phyloP scores from a whole-genome alignment of 2,797 vertebrate genomes.

The Mus minutoides region DNA sequence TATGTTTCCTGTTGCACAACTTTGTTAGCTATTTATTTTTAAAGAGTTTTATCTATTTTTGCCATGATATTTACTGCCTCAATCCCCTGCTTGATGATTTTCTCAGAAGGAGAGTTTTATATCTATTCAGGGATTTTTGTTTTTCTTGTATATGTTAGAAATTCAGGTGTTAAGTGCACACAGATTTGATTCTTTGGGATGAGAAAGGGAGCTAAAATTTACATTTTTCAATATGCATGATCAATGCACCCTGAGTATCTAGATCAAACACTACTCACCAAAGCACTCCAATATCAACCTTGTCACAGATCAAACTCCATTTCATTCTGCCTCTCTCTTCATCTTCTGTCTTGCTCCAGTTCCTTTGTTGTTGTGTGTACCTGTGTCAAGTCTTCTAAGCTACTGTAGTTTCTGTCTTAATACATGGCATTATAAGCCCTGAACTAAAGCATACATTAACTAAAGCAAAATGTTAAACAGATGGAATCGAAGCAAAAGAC shows the following conservation, averaged over 20 bases:
- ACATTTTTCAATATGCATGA: background rate
- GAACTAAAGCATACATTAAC: background rate
- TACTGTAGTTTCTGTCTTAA: background rate
- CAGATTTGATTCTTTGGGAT: background rate
- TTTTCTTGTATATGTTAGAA: background rate
- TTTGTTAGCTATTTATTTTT: background rate
- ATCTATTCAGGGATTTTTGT: background rate
- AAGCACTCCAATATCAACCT: background rate
- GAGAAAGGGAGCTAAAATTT: background rate
- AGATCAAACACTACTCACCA: background rate
- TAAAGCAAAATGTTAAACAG: conserved; percentile 39
- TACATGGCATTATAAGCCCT: background rate
- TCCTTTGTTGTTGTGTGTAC: background rate
- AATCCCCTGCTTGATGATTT: background rate
- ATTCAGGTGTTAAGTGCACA: background rate
- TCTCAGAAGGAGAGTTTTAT: background rate
- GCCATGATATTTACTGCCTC: background rate
- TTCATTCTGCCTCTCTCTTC: background rate
- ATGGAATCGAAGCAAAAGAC: background rate
- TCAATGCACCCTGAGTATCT: background rate
- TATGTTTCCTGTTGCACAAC: background rate
- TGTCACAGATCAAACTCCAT: background rate
- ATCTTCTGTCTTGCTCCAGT: background rate
- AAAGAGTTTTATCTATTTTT: background rate
- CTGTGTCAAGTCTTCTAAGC: background rate